These are phyloP conservation scores for Ypsolopha scabrella DNA, from an alignment of 2,888 invertebrate genomes.

Conservation along the genomic window DNA sequence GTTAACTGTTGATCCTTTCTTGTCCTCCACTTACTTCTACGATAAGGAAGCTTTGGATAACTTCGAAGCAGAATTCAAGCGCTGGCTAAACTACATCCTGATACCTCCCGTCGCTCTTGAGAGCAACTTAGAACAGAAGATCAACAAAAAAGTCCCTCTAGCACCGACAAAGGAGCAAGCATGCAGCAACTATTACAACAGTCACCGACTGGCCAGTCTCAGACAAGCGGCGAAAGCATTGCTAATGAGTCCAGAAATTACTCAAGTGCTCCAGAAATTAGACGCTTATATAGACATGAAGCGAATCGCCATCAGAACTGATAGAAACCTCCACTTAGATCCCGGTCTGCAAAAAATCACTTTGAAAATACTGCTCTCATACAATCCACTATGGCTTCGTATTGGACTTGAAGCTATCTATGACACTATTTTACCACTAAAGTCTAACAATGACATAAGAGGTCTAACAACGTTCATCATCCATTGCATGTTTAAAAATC, in stretches of 20 bases:
- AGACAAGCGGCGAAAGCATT: slow-evolving; percentile 76
- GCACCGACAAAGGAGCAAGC: slow-evolving; percentile 80
- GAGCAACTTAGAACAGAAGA: slow-evolving; percentile 69
- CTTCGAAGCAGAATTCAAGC: slow-evolving; percentile 79
- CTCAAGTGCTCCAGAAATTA: slow-evolving; percentile 75
- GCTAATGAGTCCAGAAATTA: slow-evolving; percentile 72
- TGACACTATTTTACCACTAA: slow-evolving; percentile 78
- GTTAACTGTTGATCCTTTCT: slow-evolving; percentile 75
- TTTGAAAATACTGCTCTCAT: slow-evolving; percentile 81
- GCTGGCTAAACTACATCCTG: slow-evolving; percentile 83
- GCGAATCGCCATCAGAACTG: slow-evolving; percentile 79
- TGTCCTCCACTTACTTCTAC: slow-evolving; percentile 74
- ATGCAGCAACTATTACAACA: slow-evolving; percentile 76
- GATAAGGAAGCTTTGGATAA: slow-evolving; percentile 76
- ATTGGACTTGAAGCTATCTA: slow-evolving; percentile 91
- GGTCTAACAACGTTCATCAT: slow-evolving; percentile 84
- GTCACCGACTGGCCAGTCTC: slow-evolving; percentile 73
- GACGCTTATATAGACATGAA: slow-evolving; percentile 80
- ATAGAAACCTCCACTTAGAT: slow-evolving; percentile 86
- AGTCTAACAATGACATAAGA: slow-evolving; percentile 82
- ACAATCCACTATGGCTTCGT: slow-evolving; percentile 92
- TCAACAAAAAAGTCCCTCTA: slow-evolving; percentile 73
- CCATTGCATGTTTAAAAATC: slow-evolving; percentile 81
- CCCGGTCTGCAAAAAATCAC: slow-evolving; percentile 83
- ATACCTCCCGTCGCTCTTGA: slow-evolving; percentile 81